These are phyloP conservation scores for Scomberomorus guttatus DNA, from an alignment of 2,797 vertebrate species.

Conservation along the genomic window DNA sequence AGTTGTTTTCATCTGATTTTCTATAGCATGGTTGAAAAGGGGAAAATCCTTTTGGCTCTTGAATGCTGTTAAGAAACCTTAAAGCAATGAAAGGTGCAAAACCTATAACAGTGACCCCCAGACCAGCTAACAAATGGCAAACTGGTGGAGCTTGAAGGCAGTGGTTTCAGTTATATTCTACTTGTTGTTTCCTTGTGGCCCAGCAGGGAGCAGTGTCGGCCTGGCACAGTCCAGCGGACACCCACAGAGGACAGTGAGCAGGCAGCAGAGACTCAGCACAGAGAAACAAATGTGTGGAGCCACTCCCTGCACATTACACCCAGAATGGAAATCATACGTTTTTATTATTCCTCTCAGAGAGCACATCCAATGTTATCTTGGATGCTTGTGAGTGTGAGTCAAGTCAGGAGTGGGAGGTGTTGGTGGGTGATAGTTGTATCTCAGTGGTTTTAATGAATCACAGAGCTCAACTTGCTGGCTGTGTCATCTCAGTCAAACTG, in stretches of 20 bases:
- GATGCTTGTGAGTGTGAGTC: neutral
- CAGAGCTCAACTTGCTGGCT: constrained; percentile 12
- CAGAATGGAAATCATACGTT: constrained; percentile 29
- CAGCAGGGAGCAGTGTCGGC: constrained; percentile 78
- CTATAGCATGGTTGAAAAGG: neutral
- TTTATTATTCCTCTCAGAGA: constrained; percentile 38
- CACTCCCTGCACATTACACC: constrained; percentile 65
- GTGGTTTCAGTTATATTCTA: no score
- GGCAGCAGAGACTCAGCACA: constrained; percentile 23
- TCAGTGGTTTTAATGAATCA: constrained; percentile 35
- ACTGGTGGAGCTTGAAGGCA: neutral
- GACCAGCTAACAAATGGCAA: neutral
- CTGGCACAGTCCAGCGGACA: constrained; percentile 19
- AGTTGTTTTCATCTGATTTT: fast-evolving
- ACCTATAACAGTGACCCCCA: no score
- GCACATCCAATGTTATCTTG: neutral
- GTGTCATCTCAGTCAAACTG: constrained; percentile 4
- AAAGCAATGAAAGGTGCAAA: neutral
- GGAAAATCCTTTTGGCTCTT: neutral
- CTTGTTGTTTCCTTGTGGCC: neutral
- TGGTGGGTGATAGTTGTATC: neutral
- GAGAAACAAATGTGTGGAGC: constrained; percentile 20
- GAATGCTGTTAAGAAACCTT: neutral
- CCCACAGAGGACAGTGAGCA: constrained; percentile 17
- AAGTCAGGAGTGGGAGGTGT: constrained; percentile 21